A percentile compares a stretch with the other conserved stretches of the same genome.
These are phyloP conservation scores for Rotaria macrura DNA, from an alignment of 2,888 invertebrate species.

Conservation along the genomic window DNA sequence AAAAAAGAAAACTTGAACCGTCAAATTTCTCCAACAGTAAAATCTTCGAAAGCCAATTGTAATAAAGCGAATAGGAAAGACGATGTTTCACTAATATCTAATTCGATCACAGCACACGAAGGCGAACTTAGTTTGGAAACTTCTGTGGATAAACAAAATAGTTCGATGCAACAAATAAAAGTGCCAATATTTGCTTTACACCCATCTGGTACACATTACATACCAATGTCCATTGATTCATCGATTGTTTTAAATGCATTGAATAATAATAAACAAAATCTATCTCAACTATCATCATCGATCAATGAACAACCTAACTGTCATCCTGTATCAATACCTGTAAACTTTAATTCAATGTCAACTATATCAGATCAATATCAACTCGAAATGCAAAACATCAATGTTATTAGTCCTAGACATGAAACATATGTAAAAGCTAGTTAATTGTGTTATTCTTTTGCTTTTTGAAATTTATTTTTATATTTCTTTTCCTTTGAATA, in stretches of 20 bases:
- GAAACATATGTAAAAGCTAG: neutral
- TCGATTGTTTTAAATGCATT: slow-evolving; percentile 48
- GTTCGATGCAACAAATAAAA: slow-evolving; percentile 37
- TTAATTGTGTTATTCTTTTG: neutral
- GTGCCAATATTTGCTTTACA: slow-evolving; percentile 82
- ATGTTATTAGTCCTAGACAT: neutral
- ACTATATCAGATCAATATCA: neutral
- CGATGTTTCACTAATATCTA: neutral
- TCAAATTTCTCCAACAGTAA: neutral
- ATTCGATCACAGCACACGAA: neutral
- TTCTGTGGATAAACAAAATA: neutral
- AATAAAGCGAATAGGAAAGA: neutral
- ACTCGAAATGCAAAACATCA: slow-evolving; percentile 1
- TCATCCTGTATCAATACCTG: slow-evolving; percentile 45
- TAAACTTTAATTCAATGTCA: slow-evolving; percentile 38
- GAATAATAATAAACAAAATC: slow-evolving; percentile 27
- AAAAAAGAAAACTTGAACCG: neutral
- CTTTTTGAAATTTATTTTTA: neutral
- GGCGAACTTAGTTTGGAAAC: neutral
- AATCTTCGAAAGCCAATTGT: neutral
- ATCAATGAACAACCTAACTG: slow-evolving; percentile 35
- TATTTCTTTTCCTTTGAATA: neutral
- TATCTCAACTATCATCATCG: neutral
- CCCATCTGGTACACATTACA: slow-evolving; percentile 74
- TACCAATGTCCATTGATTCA: slow-evolving; percentile 57